Percentiles rank a stretch among this genome's conserved stretches.
Evolutionary conservation across 2,888 invertebrate genomes (phyloP).

Genomic region (Hylaea fasciaria): DNA sequence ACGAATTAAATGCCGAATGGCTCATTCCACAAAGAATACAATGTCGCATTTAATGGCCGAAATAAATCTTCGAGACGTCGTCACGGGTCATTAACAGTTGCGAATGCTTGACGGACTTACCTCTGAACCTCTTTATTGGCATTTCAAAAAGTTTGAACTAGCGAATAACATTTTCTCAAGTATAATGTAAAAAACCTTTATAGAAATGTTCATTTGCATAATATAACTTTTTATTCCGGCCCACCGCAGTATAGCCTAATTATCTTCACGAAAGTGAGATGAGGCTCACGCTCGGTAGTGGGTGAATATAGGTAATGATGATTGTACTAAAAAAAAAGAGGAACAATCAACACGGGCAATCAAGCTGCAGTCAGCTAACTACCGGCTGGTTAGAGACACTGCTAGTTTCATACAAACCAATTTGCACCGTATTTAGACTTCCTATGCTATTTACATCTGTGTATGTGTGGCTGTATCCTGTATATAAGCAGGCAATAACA

Average conservation of each 20-base stretch:
- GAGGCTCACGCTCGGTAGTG: no score
- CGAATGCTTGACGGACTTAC: constrained; percentile 44
- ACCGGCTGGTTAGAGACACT: constrained; percentile 20
- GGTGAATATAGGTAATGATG: no score
- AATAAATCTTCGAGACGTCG: constrained; percentile 48
- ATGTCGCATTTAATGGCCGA: constrained; percentile 45
- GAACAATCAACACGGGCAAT: neutral
- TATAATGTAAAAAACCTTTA: no score
- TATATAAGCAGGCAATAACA: no score
- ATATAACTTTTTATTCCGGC: no score
- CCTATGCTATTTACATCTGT: constrained; percentile 13
- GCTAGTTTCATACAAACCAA: constrained; percentile 25
- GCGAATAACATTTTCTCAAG: no score
- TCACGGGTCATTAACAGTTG: constrained; percentile 51
- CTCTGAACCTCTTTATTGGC: neutral
- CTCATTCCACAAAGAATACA: constrained; percentile 22
- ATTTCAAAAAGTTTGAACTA: neutral
- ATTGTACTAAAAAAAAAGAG: neutral
- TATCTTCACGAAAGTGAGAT: no score
- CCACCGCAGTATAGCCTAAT: no score
- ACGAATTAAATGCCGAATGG: constrained; percentile 14
- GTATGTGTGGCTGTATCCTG: neutral
- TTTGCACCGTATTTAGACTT: constrained; percentile 29
- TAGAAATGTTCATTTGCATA: no score
- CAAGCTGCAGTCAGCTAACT: neutral